A percentile compares a stretch with the other conserved stretches of the same genome.
phyloP scores from a whole-genome alignment of 1,140 invertebrate species.

The Sesamia nonagrioides region DNA sequence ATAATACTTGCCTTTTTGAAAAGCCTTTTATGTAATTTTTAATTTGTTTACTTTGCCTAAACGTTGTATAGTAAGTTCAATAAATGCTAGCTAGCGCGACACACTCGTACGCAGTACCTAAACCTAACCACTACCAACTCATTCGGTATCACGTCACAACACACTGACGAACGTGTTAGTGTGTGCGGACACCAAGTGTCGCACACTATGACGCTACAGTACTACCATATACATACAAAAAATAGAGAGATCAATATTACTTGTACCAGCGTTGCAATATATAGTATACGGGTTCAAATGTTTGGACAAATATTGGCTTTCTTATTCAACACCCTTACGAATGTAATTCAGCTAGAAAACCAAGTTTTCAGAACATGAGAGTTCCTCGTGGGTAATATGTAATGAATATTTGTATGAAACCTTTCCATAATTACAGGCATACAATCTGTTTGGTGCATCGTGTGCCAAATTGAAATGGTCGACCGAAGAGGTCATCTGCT shows the following conservation, averaged over 20 bases:
- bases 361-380: neutral
- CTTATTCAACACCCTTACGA: neutral
- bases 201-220: slow-evolving; percentile 38
- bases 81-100: neutral
- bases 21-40: neutral
- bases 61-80: neutral
- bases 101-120: no score
- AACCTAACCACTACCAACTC: no score
- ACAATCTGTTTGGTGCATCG: no score
- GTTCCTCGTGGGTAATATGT: no score
- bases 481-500: no score
- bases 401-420: neutral
- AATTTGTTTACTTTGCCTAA: neutral
- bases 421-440: no score
- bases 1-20: slow-evolving; percentile 13
- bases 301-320: neutral
- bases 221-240: neutral
- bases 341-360: neutral
- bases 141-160: no score
- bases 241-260: slow-evolving; percentile 42
- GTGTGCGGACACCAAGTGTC: neutral
- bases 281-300: slow-evolving; percentile 50
- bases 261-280: slow-evolving; percentile 65
- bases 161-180: no score
- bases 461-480: no score